Percentiles rank a stretch among this genome's conserved stretches.
phyloP scores from a whole-genome alignment of 2,888 invertebrate genomes.

The Elmis aenea region DNA sequence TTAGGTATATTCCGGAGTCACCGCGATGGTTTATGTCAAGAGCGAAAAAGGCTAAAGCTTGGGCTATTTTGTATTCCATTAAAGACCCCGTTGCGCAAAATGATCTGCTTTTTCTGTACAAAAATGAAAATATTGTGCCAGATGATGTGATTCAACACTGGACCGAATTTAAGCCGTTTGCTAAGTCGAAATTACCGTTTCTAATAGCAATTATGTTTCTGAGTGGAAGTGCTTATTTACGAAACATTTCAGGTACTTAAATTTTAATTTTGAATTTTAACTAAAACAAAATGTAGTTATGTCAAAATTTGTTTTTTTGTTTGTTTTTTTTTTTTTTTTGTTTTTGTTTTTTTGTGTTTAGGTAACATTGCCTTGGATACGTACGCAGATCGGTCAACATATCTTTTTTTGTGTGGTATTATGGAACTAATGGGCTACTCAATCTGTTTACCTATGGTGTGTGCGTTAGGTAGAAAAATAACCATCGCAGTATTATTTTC shows the following conservation, averaged over 20 bases:
- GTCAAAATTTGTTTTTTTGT: background rate
- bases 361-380: background rate
- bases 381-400: background rate
- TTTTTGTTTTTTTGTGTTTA: background rate
- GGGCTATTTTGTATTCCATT: constrained; percentile 7
- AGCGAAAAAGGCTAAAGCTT: constrained; percentile 7
- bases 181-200: background rate
- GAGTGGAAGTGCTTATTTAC: constrained; percentile 1
- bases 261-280: background rate
- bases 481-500: background rate
- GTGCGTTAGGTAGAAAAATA: background rate
- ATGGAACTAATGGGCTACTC: background rate
- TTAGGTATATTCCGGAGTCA: constrained; percentile 17
- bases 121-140: constrained; percentile 4
- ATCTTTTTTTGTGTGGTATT: constrained; percentile 1
- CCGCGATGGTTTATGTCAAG: constrained; percentile 12
- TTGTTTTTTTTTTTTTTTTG: background rate
- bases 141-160: background rate
- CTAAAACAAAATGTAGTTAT: no score
- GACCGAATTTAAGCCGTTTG: background rate
- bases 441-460: background rate
- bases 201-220: background rate
- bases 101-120: constrained; percentile 6
- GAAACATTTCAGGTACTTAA: constrained; percentile 1
- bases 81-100: constrained; percentile 9